Percentiles rank a stretch among this genome's conserved stretches.
Evolutionary conservation across 2,888 invertebrate genomes (phyloP).

Genomic region (Acrocyrtus sp.): DNA sequence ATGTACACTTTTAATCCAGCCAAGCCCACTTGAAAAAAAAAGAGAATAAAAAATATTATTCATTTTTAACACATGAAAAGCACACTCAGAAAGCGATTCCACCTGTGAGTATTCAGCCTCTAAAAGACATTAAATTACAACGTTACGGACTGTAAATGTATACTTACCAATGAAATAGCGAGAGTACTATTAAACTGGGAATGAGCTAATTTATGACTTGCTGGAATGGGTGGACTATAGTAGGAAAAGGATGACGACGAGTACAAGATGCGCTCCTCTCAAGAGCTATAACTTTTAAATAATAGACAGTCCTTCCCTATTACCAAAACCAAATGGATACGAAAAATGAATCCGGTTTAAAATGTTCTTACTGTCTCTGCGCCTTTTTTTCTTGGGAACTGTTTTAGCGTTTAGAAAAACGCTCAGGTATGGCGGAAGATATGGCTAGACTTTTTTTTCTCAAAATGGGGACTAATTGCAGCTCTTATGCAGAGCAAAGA

Average conservation of each 20-base stretch:
- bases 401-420: too few relatives aligned
- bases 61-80: constrained; percentile 1
- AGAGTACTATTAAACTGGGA: constrained; percentile 21
- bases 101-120: constrained; percentile 18
- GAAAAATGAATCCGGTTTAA: constrained; percentile 22
- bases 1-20: constrained; percentile 11
- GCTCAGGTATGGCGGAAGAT: too few relatives aligned
- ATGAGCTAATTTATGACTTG: constrained; percentile 22
- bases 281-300: too few relatives aligned
- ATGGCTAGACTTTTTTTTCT: too few relatives aligned
- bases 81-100: too few relatives aligned
- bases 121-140: constrained; percentile 20
- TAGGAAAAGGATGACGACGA: too few relatives aligned
- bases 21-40: constrained; percentile 4
- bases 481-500: too few relatives aligned
- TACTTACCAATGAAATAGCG: constrained; percentile 8
- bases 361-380: neutral
- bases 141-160: constrained; percentile 21
- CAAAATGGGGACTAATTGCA: too few relatives aligned
- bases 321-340: neutral
- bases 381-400: neutral
- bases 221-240: constrained; percentile 23
- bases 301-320: neutral
- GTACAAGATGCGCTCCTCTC: too few relatives aligned
- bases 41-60: neutral